These are phyloP conservation scores for Entomyzon cyanotis DNA, from an alignment of 2,113 vertebrate species.

Conservation along the genomic window DNA sequence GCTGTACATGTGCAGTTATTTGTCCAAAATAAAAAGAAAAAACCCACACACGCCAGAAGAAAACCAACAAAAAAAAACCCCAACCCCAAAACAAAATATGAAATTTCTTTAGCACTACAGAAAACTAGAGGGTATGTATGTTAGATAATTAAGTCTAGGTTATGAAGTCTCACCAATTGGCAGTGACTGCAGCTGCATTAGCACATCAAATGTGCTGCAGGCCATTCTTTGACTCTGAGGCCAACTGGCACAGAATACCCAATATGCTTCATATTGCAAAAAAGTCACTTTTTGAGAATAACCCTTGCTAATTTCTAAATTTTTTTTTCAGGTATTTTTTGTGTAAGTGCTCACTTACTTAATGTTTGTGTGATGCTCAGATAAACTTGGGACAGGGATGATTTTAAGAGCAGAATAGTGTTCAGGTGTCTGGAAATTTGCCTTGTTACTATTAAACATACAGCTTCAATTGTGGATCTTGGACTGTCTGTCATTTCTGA, in stretches of 20 bases:
- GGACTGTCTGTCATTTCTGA: background rate
- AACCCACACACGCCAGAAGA: rapidly evolving
- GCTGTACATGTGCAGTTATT: background rate
- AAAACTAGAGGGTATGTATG: background rate
- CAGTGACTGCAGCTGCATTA: background rate
- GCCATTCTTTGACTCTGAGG: background rate
- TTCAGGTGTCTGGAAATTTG: background rate
- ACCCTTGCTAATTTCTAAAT: background rate
- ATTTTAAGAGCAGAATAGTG: background rate
- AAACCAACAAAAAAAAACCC: background rate
- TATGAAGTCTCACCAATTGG: background rate
- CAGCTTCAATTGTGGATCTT: background rate
- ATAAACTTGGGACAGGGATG: background rate
- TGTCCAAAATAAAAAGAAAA: background rate
- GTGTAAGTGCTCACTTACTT: background rate
- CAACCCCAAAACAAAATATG: background rate
- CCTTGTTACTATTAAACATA: background rate
- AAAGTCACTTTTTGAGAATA: background rate
- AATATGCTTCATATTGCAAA: background rate
- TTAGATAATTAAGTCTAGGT: background rate
- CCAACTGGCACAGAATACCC: background rate
- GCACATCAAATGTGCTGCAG: background rate
- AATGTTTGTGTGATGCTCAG: background rate
- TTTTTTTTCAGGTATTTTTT: background rate
- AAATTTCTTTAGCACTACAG: background rate